Base-by-base conservation (phyloP, 2,113 vertebrate species). In the Tachysurus vachellii region DNA sequence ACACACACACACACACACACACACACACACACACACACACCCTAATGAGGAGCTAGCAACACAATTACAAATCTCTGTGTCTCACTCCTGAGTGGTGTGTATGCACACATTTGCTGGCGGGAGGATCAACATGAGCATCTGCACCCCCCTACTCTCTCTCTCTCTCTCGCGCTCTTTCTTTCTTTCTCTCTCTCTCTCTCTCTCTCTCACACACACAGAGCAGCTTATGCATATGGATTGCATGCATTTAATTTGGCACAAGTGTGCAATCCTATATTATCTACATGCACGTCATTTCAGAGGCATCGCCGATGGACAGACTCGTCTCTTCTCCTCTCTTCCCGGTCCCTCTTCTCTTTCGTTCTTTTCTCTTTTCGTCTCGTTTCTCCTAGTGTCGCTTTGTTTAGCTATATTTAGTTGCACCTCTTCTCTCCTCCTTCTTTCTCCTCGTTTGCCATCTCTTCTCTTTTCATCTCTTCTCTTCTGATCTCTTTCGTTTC, bases 1-100 rank as follows among this genome's bases (percentile, higher is more conserved):
- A 82, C 77, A 70, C 86, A 80, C 73, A 86, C 77, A 75, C 56
- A 56, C 80, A 80, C 91, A 91, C 91, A 92, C 88, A 91, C 84
- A 73, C 84, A 79, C 56, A 54, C 91, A 88, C 31, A 90, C 90
- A 28, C 66, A 36, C 75, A 79, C 53, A 62, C n/a, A 53, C 53
- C 44, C 96, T 98, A 98, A 99, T 97, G 97, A 99, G 98, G 96
- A 98, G 97, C 96, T 96, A 96, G 95, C 96, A 96, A 95, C 95
- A 97, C 97, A 99, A 99, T 99, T 98, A 98, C 97, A 97, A 94
- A 96, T 95, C 95, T 91, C 95, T 95, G 96, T 95, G 96, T 95
- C 96, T 95, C 93, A 92, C 96, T 96, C 94, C 94, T 95, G 82
- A 85, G 84, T 62, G 80, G 88, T 73, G 59, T 86, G 84, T 86